phyloP scores from a whole-genome alignment of 2,113 vertebrate species.

The Myrmophylax atrothorax region DNA sequence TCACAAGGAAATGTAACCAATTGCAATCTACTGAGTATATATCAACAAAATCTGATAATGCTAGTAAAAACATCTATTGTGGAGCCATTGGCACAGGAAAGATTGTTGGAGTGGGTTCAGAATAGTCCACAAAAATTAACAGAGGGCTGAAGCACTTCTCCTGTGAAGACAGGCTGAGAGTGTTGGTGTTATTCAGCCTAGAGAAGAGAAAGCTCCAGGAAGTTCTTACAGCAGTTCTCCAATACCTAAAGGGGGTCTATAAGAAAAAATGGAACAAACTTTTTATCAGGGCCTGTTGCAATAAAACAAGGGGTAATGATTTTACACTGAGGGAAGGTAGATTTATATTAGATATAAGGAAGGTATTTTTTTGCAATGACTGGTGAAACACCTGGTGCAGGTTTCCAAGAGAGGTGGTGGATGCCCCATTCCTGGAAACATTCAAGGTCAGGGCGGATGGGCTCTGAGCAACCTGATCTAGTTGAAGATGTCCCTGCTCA shows the following conservation, averaged over 20 bases:
- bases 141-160: background rate
- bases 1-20: background rate
- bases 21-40: background rate
- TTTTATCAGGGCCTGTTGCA: background rate
- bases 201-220: background rate
- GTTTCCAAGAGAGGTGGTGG: background rate
- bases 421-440: background rate
- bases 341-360: background rate
- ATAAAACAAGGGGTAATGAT: rapidly evolving
- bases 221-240: background rate
- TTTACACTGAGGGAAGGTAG: background rate
- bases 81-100: background rate
- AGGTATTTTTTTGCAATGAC: background rate
- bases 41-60: background rate
- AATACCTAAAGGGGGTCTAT: background rate
- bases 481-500: background rate
- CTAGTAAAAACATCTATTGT: background rate
- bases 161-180: background rate
- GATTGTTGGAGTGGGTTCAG: background rate
- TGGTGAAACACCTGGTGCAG: background rate
- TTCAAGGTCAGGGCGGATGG: background rate
- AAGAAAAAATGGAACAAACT: background rate
- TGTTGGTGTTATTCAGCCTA: background rate
- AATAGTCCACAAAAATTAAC: background rate
- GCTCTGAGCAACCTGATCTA: background rate